Evolutionary conservation across 2,888 invertebrate genomes (phyloP).

Genomic region (Drosophila niveifrons): DNA sequence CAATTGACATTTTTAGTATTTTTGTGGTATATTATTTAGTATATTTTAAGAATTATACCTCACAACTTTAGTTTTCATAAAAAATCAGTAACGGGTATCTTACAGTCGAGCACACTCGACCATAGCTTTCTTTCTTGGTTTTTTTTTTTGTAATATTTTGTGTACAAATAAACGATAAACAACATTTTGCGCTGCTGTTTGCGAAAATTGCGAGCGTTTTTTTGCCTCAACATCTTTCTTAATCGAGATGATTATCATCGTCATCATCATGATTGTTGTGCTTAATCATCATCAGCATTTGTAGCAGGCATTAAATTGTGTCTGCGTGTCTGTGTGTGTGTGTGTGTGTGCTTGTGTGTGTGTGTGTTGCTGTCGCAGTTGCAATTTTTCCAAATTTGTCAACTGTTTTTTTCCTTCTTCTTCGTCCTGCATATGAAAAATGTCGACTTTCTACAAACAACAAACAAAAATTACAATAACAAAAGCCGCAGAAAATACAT

Average conservation of each 20-base stretch:
- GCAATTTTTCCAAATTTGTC: constrained; percentile 79
- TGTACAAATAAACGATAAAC: constrained; percentile 59
- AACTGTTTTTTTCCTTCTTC: constrained; percentile 47
- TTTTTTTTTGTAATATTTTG: constrained; percentile 3
- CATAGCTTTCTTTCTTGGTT: no score
- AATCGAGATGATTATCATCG: constrained; percentile 45
- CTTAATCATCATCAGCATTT: constrained; percentile 34
- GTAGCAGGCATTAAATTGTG: constrained; percentile 24
- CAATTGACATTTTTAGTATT: no score
- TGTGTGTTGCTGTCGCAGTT: constrained; percentile 43
- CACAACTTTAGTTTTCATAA: no score
- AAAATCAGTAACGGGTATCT: no score
- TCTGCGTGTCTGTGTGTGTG: no score
- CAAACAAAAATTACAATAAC: constrained; percentile 32
- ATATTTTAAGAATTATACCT: no score
- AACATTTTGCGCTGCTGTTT: constrained; percentile 45
- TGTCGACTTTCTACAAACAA: constrained; percentile 51
- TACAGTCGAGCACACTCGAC: no score
- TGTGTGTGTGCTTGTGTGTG: no score
- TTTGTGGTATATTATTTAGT: no score
- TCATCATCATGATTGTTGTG: constrained; percentile 12
- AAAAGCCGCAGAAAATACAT: constrained; percentile 40
- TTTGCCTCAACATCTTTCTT: constrained; percentile 45
- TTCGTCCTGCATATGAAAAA: constrained; percentile 63
- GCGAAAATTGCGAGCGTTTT: constrained; percentile 43